phyloP scores from a whole-genome alignment of 2,797 vertebrate genomes.

The Thaleichthys pacificus region DNA sequence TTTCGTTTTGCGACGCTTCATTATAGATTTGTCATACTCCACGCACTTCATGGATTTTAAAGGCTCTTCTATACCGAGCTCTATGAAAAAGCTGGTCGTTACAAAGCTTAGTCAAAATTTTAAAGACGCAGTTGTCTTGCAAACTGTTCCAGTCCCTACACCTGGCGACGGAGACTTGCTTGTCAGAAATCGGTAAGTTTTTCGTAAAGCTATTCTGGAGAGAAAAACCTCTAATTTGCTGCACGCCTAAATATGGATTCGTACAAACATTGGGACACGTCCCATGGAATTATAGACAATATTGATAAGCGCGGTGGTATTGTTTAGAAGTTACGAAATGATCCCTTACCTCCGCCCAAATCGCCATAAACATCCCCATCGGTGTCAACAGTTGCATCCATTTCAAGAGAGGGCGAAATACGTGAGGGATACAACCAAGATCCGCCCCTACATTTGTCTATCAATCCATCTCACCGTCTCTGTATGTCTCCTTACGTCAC shows the following conservation, averaged over 20 bases:
- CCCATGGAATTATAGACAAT: not conserved
- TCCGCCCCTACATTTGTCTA: slow-evolving; percentile 74
- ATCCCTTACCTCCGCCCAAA: slow-evolving; percentile 65
- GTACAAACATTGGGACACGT: not conserved
- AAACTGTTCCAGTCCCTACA: slow-evolving; percentile 80
- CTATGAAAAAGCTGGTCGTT: slow-evolving; percentile 88
- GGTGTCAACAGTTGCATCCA: slow-evolving; percentile 58
- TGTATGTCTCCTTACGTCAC: slow-evolving; percentile 72
- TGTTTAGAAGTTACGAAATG: slow-evolving; percentile 57
- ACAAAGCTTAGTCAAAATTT: slow-evolving; percentile 86
- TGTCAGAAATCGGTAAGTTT: slow-evolving; percentile 91
- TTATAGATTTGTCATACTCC: slow-evolving; percentile 90
- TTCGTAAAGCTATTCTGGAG: slow-evolving; percentile 23
- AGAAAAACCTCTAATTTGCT: not conserved
- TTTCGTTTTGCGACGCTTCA: slow-evolving; percentile 66
- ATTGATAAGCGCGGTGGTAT: slow-evolving; percentile 5
- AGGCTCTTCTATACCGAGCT: slow-evolving; percentile 84
- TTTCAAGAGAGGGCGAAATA: slow-evolving; percentile 66
- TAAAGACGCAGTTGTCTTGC: slow-evolving; percentile 81
- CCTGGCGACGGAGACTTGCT: slow-evolving; percentile 89
- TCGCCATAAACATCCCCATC: not conserved
- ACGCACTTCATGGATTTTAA: slow-evolving; percentile 93
- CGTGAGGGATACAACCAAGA: slow-evolving; percentile 68
- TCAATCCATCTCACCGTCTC: slow-evolving; percentile 73
- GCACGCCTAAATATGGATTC: not conserved